Evolutionary conservation across 1,140 invertebrate species (phyloP).

Genomic region (Drosophila pectinifera): DNA sequence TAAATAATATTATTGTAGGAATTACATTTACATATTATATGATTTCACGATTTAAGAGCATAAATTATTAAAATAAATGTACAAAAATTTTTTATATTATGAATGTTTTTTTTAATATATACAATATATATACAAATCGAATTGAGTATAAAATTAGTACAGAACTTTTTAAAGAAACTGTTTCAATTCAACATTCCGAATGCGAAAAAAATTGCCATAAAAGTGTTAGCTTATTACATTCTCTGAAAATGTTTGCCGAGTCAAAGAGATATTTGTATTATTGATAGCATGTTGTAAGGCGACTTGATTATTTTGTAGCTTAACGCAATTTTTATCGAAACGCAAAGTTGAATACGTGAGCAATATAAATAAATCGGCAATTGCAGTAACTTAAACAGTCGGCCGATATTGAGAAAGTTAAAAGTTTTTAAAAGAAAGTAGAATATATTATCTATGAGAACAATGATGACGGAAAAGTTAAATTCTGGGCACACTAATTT

Average conservation of each 20-base stretch:
- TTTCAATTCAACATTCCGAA: constrained; percentile 26
- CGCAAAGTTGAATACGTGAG: constrained; percentile 35
- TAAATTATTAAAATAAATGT: too few species aligned
- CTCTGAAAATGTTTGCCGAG: constrained; percentile 34
- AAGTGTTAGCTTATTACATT: not conserved
- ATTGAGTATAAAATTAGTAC: too few species aligned
- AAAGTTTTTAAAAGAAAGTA: constrained; percentile 43
- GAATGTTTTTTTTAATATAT: not conserved
- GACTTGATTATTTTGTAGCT: constrained; percentile 53
- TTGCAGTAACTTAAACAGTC: constrained; percentile 16
- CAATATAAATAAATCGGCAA: constrained; percentile 43
- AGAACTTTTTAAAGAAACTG: not conserved
- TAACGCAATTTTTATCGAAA: constrained; percentile 43
- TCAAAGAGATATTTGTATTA: constrained; percentile 59
- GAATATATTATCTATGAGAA: constrained; percentile 25
- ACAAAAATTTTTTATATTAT: too few species aligned
- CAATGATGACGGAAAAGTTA: constrained; percentile 88
- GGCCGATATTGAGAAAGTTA: constrained; percentile 34
- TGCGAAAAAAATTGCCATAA: not conserved
- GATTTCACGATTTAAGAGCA: too few species aligned
- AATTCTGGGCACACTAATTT: constrained; percentile 87
- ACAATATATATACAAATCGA: not conserved
- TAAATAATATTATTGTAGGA: too few species aligned
- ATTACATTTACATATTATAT: too few species aligned
- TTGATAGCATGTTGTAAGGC: constrained; percentile 80